Evolutionary conservation across 1,140 invertebrate genomes (phyloP).

Genomic region (Zaprionus kolodkinae): DNA sequence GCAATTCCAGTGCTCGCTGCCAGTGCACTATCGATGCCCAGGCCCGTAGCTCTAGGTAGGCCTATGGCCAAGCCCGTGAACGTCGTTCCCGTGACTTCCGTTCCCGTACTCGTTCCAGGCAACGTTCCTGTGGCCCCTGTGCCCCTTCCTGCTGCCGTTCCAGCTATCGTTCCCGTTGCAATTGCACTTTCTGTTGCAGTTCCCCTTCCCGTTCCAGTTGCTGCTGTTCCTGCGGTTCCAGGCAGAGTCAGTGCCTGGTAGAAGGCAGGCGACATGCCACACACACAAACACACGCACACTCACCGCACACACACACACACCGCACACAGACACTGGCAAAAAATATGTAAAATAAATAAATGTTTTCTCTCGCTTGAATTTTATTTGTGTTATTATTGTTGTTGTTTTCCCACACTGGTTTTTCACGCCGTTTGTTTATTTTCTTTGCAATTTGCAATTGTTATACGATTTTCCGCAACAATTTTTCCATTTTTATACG

Average conservation of each 20-base stretch:
- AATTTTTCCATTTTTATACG: too few relatives aligned
- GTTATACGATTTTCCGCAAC: conserved; percentile 11
- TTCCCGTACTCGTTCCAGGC: neutral
- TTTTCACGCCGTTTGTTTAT: conserved; percentile 13
- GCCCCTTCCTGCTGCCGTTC: neutral
- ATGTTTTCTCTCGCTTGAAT: neutral
- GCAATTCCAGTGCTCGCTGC: too few relatives aligned
- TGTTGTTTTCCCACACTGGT: neutral
- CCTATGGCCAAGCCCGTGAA: neutral
- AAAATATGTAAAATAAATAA: conserved; percentile 7
- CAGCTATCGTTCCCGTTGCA: neutral
- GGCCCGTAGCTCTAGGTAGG: neutral
- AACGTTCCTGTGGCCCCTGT: neutral
- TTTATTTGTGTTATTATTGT: neutral
- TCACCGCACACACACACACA: conserved; percentile 8
- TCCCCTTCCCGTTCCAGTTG: conserved; percentile 1
- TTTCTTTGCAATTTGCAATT: conserved; percentile 3
- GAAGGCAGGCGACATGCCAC: conserved; percentile 74
- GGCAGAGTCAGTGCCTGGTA: conserved; percentile 34
- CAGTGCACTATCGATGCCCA: neutral
- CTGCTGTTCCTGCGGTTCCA: conserved; percentile 5
- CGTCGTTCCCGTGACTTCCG: too few relatives aligned
- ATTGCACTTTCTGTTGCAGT: neutral
- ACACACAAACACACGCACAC: conserved; percentile 23
- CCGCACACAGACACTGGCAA: conserved; percentile 5